Percentiles rank a stretch among this genome's conserved stretches.
Conservation (phyloP, 2,888 invertebrate species). For the Masnerella sp. region DNA sequence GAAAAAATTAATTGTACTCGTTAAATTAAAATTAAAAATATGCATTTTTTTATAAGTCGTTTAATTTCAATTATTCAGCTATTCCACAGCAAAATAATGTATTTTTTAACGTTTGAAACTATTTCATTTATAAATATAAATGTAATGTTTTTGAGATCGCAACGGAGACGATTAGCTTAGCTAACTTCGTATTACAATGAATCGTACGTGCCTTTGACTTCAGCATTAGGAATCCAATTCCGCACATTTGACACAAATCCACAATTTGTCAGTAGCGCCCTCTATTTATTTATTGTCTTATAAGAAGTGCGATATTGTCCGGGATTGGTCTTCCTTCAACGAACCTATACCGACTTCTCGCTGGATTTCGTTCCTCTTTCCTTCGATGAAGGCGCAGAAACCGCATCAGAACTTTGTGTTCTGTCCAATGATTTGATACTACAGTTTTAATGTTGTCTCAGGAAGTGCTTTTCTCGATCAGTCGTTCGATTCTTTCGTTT, state of each 20-base stretch:
- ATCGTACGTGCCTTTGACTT: constrained; percentile 56
- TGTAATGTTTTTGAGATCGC: too few species aligned
- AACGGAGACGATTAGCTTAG: constrained; percentile 21
- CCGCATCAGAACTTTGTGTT: constrained; percentile 9
- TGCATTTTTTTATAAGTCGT: too few species aligned
- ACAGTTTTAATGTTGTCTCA: constrained; percentile 26
- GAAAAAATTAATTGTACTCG: too few species aligned
- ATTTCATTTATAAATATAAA: too few species aligned
- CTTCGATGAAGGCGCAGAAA: constrained; percentile 32
- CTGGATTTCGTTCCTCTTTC: constrained; percentile 32
- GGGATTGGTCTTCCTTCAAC: constrained; percentile 47
- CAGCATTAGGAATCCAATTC: constrained; percentile 49
- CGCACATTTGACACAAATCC: constrained; percentile 29
- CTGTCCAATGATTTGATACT: constrained; percentile 32
- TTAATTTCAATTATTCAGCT: too few species aligned
- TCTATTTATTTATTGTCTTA: constrained; percentile 7
- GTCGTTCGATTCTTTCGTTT: not conserved
- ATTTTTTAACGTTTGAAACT: too few species aligned
- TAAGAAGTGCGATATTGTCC: constrained; percentile 22
- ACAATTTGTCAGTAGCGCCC: not conserved
- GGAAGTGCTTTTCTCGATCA: constrained; percentile 24
- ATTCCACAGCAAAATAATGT: too few species aligned
- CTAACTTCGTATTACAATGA: constrained; percentile 47
- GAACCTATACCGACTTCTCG: constrained; percentile 23
- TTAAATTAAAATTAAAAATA: too few species aligned